Evolutionary conservation across 1,140 invertebrate genomes (phyloP).

Genomic region (Cyclina sinensis): DNA sequence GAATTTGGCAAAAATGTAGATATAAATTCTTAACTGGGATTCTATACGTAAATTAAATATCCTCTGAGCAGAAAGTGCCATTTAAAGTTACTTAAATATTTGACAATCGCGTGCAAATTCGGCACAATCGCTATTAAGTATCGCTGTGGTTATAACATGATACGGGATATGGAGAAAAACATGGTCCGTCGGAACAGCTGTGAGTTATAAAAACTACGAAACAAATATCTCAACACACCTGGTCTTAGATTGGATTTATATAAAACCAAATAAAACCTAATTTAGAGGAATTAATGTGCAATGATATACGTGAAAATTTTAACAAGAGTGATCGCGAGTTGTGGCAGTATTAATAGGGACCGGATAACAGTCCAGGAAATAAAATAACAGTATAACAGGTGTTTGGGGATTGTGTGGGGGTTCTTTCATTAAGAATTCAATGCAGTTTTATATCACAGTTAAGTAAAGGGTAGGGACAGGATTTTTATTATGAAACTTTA

Average conservation of each 20-base stretch:
- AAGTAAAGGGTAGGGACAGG: conserved; percentile 30
- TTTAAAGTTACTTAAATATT: conserved; percentile 49
- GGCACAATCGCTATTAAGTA: conserved; percentile 15
- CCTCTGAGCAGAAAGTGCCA: conserved; percentile 33
- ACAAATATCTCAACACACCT: conserved; percentile 44
- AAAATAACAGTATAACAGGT: conserved; percentile 50
- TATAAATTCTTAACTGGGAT: conserved; percentile 26
- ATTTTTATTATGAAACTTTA: background rate
- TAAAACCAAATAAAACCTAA: conserved; percentile 60
- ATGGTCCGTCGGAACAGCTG: background rate
- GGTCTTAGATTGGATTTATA: conserved; percentile 58
- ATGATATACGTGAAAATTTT: conserved; percentile 47
- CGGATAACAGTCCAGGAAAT: conserved; percentile 9
- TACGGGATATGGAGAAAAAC: conserved; percentile 35
- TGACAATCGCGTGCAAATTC: conserved; percentile 47
- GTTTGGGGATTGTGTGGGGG: background rate
- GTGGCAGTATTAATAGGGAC: background rate
- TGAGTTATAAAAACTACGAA: conserved; percentile 36
- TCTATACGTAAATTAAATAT: conserved; percentile 30
- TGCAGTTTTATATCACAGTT: conserved; percentile 38
- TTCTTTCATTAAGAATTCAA: conserved; percentile 47
- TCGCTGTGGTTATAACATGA: conserved; percentile 14
- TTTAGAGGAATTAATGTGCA: conserved; percentile 58
- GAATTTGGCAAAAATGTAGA: background rate
- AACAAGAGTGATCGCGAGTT: conserved; percentile 38